phyloP scores from a whole-genome alignment of 2,113 vertebrate genomes.

The Cebus imitator region DNA sequence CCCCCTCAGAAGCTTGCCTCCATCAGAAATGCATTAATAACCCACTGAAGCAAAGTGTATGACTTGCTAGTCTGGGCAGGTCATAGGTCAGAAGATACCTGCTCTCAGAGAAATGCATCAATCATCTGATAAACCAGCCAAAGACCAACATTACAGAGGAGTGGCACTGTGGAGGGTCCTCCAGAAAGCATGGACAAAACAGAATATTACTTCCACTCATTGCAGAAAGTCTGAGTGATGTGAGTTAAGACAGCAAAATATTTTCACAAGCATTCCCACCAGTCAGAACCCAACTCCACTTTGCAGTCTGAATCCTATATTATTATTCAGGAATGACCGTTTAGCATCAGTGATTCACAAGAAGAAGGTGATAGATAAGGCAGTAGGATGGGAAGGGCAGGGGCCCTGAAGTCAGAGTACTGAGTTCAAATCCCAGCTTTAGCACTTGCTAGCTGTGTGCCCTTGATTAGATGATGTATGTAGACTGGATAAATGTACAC shows the following conservation, averaged over 20 bases:
- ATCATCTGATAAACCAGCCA: neutral
- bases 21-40: neutral
- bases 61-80: neutral
- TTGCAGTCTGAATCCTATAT: neutral
- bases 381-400: neutral
- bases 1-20: neutral
- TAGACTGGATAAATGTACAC: neutral
- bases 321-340: neutral
- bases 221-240: neutral
- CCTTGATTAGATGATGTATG: neutral
- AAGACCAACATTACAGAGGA: neutral
- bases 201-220: neutral
- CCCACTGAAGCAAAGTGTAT: neutral
- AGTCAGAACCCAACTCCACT: neutral
- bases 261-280: neutral
- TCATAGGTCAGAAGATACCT: neutral
- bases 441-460: neutral
- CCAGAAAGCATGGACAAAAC: neutral
- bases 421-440: neutral
- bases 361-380: neutral
- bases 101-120: neutral
- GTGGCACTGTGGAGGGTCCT: neutral
- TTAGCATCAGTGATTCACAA: neutral
- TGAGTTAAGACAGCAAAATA: neutral
- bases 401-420: neutral